Conservation (phyloP, 2,888 invertebrate species). For the Lasioglossum oenotherae region DNA sequence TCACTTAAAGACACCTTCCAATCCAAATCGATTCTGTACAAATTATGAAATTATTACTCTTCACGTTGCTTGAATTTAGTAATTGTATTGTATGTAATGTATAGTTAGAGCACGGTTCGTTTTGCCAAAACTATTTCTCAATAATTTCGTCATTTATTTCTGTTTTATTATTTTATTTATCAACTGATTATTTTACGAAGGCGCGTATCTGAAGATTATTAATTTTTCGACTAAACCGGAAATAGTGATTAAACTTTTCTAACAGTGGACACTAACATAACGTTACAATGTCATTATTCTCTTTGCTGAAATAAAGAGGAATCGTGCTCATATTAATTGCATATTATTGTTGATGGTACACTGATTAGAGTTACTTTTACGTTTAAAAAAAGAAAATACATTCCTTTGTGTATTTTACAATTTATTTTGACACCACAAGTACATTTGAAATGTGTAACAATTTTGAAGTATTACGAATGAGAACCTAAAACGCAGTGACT, state of each 20-base stretch:
- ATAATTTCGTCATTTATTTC: constrained; percentile 25
- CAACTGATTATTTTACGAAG: constrained; percentile 24
- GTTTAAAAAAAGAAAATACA: constrained; percentile 65
- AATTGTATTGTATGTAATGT: constrained; percentile 62
- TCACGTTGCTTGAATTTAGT: constrained; percentile 58
- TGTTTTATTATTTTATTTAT: constrained; percentile 31
- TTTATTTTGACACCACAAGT: constrained; percentile 62
- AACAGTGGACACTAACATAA: constrained; percentile 36
- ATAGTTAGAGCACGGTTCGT: constrained; percentile 68
- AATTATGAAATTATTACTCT: constrained; percentile 60
- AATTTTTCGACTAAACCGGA: constrained; percentile 26
- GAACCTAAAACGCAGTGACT: constrained; percentile 25
- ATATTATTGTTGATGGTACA: constrained; percentile 51
- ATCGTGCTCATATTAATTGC: constrained; percentile 65
- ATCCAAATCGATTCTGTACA: constrained; percentile 69
- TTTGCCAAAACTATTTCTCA: constrained; percentile 50
- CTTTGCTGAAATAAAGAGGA: constrained; percentile 47
- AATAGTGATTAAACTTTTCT: constrained; percentile 21
- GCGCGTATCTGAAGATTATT: constrained; percentile 11
- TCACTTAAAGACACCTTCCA: constrained; percentile 69
- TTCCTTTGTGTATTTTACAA: constrained; percentile 69
- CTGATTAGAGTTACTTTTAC: constrained; percentile 56
- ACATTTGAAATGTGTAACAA: constrained; percentile 68
- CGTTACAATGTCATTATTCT: constrained; percentile 31
- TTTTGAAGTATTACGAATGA: constrained; percentile 66